A percentile compares a stretch with the other conserved stretches of the same genome.
Conservation (phyloP, 2,888 invertebrate genomes). For the Cyclophora punctaria region DNA sequence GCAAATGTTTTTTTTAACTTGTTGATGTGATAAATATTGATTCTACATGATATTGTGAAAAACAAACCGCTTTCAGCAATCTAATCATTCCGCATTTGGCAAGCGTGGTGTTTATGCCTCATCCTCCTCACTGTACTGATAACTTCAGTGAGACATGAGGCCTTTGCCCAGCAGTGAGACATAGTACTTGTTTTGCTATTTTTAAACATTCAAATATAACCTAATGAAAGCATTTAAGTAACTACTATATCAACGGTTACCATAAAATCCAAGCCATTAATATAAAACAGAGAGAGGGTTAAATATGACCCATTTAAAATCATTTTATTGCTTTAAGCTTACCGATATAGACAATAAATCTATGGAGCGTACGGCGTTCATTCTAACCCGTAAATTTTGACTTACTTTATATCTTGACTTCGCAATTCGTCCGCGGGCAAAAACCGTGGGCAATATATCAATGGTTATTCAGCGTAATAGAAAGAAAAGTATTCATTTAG, state of each 20-base stretch:
- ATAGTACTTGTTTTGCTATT: no score
- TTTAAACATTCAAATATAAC: no score
- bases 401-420: conserved; percentile 38
- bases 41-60: no score
- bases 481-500: conserved; percentile 8
- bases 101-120: no score
- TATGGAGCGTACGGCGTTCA: conserved; percentile 30
- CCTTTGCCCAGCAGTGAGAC: no score
- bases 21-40: no score
- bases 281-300: conserved; percentile 13
- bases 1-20: no score
- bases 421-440: conserved; percentile 39
- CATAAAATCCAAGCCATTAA: conserved; percentile 12
- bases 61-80: no score
- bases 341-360: conserved; percentile 45
- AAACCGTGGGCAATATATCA: conserved; percentile 48
- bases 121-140: no score
- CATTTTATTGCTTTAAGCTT: conserved; percentile 39
- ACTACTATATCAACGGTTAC: not conserved
- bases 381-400: conserved; percentile 54
- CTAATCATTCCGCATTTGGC: no score
- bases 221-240: no score
- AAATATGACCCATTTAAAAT: conserved; percentile 41
- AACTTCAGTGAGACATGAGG: no score
- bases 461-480: conserved; percentile 25